phyloP scores from a whole-genome alignment of 2,113 vertebrate species.

The Colossoma macropomum region DNA sequence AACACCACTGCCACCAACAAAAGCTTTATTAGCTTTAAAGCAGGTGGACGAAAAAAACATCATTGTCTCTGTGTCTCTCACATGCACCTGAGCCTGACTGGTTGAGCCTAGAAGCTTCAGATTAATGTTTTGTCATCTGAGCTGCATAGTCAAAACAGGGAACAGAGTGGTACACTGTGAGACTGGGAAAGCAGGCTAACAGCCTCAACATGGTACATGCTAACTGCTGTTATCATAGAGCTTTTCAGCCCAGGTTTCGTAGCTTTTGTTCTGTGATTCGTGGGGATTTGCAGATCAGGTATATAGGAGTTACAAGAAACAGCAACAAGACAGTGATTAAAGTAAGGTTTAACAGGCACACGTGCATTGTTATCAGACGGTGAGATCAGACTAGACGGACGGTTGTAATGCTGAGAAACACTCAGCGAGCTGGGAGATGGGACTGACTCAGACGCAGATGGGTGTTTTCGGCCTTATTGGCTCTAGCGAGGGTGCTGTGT shows the following conservation, averaged over 20 bases:
- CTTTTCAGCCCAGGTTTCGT: neutral
- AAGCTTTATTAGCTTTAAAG: conserved; percentile 50
- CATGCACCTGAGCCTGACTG: conserved; percentile 35
- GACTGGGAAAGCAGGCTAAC: neutral
- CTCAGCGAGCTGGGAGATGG: neutral
- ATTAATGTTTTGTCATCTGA: neutral
- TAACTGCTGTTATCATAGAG: neutral
- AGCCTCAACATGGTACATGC: neutral
- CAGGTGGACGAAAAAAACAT: conserved; percentile 49
- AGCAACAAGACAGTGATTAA: conserved; percentile 19
- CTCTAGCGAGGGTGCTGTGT: neutral
- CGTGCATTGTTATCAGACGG: conserved; percentile 29
- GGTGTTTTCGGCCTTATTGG: neutral
- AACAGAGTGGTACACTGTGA: neutral
- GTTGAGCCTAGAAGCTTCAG: conserved; percentile 32
- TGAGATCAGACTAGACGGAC: conserved; percentile 41
- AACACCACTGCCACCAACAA: conserved; percentile 37
- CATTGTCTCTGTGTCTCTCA: conserved; percentile 11
- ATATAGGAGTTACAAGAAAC: conserved; percentile 8
- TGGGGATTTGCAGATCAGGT: conserved; percentile 6
- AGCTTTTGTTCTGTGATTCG: conserved; percentile 23
- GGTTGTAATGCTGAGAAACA: conserved; percentile 1
- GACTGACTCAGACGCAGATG: conserved; percentile 9
- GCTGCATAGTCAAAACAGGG: neutral
- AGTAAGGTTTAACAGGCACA: conserved; percentile 33